Percentiles rank a stretch among this genome's conserved stretches.
phyloP scores from a whole-genome alignment of 2,113 vertebrate species.

The Rhipidura dahli region DNA sequence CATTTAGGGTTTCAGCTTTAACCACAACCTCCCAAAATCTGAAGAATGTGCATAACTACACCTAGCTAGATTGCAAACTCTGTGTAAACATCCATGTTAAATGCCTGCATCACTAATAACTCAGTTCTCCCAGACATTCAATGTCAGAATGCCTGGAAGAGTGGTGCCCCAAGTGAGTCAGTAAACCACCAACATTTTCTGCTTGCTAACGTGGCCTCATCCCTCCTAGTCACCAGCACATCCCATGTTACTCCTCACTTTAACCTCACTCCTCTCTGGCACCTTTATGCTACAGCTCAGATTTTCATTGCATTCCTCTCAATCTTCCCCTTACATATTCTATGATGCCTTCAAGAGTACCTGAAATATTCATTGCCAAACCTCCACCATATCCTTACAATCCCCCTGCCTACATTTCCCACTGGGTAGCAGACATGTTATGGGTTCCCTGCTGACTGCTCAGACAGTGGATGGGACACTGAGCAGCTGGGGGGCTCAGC shows the following conservation, averaged over 20 bases:
- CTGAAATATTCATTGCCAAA: not conserved
- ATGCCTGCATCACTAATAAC: not conserved
- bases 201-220: not conserved
- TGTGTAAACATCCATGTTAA: not conserved
- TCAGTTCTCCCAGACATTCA: not conserved
- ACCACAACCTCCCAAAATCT: not conserved
- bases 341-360: not conserved
- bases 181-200: not conserved
- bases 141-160: not conserved
- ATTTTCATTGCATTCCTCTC: not conserved
- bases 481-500: not conserved
- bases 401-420: not conserved
- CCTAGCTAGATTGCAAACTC: not conserved
- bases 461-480: not conserved
- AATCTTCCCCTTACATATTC: not conserved
- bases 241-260: not conserved
- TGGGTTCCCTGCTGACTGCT: not conserved
- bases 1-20: not conserved
- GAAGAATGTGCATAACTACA: not conserved
- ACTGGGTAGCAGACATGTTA: fast-evolving
- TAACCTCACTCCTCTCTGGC: not conserved
- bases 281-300: not conserved
- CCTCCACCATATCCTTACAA: not conserved
- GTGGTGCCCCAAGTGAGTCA: not conserved
- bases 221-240: not conserved